These are phyloP conservation scores for Danionella cerebrum DNA, from an alignment of 2,113 vertebrate species.

Conservation along the genomic window DNA sequence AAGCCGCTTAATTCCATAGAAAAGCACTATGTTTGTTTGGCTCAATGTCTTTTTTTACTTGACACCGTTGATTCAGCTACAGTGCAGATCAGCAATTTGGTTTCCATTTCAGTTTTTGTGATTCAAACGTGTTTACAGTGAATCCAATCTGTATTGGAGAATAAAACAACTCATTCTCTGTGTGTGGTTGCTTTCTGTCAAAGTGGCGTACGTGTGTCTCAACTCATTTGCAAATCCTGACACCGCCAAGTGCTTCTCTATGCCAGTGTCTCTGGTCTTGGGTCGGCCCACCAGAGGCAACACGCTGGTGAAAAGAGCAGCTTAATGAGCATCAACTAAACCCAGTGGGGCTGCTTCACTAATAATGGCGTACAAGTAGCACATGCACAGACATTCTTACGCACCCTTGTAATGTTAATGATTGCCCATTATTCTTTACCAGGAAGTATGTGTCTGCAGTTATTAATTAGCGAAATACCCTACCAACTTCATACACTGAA, in stretches of 20 bases:
- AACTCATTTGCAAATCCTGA: not conserved
- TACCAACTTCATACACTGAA: not conserved
- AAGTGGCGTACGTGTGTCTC: not conserved
- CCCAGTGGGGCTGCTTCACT: not conserved
- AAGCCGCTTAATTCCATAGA: too few species aligned
- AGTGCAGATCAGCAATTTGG: too few species aligned
- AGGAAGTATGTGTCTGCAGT: not conserved
- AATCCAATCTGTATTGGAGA: too few species aligned
- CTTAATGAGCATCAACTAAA: slow-evolving; percentile 6
- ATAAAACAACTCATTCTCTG: too few species aligned
- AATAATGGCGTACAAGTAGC: not conserved
- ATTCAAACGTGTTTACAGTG: too few species aligned
- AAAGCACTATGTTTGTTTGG: too few species aligned
- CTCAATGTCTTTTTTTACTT: too few species aligned
- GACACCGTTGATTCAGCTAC: too few species aligned
- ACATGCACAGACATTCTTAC: not conserved
- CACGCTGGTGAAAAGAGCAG: slow-evolving; percentile 1
- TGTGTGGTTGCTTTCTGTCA: not conserved
- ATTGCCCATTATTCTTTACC: not conserved
- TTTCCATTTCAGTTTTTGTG: too few species aligned
- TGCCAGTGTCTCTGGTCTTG: not conserved
- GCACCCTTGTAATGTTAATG: not conserved
- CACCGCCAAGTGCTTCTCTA: not conserved
- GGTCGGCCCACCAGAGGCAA: slow-evolving; percentile 2
- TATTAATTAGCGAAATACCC: not conserved